A percentile compares a stretch with the other conserved stretches of the same genome.
phyloP scores from a whole-genome alignment of 2,888 invertebrate species.

The Polyommatus icarus region DNA sequence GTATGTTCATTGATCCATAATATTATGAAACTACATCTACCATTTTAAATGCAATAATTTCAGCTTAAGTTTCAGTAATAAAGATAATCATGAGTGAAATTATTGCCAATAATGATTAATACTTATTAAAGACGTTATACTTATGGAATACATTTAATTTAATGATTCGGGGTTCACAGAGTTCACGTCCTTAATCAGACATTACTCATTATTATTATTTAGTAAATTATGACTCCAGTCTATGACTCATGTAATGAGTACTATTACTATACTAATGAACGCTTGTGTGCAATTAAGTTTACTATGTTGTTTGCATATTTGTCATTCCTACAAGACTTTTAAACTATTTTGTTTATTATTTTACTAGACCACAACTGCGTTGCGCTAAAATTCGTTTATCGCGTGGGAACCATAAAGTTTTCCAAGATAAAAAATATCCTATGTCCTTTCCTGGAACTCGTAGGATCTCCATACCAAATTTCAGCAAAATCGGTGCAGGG shows the following conservation, averaged over 20 bases:
- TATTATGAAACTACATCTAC: no score
- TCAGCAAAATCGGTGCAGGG: no score
- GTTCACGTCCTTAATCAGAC: slow-evolving; percentile 2
- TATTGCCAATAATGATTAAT: not conserved
- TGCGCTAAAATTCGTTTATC: no score
- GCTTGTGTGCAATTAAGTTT: not conserved
- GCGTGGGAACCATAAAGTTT: no score
- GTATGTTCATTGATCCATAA: no score
- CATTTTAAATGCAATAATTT: not conserved
- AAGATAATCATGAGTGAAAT: not conserved
- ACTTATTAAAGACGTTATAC: not conserved
- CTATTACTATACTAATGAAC: not conserved
- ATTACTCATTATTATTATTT: slow-evolving; percentile 11
- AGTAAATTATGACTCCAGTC: not conserved
- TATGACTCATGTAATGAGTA: not conserved
- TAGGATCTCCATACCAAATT: no score
- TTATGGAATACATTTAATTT: not conserved
- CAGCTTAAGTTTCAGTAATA: not conserved
- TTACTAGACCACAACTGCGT: no score
- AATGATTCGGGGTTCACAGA: not conserved
- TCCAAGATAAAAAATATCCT: no score
- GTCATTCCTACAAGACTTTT: not conserved
- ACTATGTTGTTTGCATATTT: not conserved
- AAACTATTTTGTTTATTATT: not conserved
- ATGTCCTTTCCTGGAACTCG: no score